Base-by-base conservation (phyloP, 2,888 invertebrate genomes). In the Carcina quercana region DNA sequence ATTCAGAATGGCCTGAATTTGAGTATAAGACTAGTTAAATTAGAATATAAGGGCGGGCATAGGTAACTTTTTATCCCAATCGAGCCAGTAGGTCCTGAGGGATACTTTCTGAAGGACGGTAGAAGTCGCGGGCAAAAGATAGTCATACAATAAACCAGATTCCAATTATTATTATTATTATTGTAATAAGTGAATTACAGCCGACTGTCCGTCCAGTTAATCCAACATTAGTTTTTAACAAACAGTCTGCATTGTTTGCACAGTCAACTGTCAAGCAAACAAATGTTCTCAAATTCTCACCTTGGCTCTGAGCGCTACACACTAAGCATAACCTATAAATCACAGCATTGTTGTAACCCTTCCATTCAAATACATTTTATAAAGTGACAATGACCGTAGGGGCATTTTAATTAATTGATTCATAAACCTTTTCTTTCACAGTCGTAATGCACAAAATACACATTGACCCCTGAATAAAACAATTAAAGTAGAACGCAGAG, bases 391-490 rank as follows among this genome's bases (percentile, higher is more conserved):
- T 76, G 78, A 79, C 80, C 80, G 75, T 73, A 61, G 61, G 69
- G 67, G 73, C 82, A 68, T 82, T 79, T n/a, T 83, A 82, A 82
- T 82, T 83, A 82, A 83, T 83, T 82, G 82, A 80, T 78, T 76
- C 71, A 78, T 78, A 80, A 82, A 78, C 67, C 76, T 71, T 75
- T 76, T 71, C 65, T 71, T n/a, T n/a, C n/a, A n/a, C n/a, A n/a
- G n/a, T 64, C 68, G 56, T 57, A 52, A 40, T 63, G 66, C 66
- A 72, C 72, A 76, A 75, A 71, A 61, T 63, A 68, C 53, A 60
- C 70, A 70, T 75, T 83, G 83, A 83, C 83, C 82, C 72, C 58
- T 57, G 58, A 67, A 75, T 73, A 76, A 82, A 78, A 83, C 82
- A 82, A 76, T 72, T 67, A 76, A 24, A 24, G 24, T 24, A n/a